Percentiles rank a stretch among this genome's conserved stretches.
phyloP scores from a whole-genome alignment of 2,888 invertebrate species.

The Salpingus planirostris region DNA sequence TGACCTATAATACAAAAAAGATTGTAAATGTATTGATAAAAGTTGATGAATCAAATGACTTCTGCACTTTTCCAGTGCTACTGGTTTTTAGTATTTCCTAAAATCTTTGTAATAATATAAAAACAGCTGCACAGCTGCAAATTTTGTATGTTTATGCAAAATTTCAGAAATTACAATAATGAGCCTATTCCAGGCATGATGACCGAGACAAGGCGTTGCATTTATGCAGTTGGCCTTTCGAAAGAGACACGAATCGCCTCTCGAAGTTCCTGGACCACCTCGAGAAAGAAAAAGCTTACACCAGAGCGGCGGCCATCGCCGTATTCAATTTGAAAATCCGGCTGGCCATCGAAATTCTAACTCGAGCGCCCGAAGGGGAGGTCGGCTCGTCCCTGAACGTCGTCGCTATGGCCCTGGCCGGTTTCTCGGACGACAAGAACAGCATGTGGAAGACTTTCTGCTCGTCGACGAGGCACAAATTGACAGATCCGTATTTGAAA shows the following conservation, averaged over 20 bases:
- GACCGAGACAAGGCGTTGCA: constrained; percentile 73
- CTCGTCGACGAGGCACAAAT: constrained; percentile 59
- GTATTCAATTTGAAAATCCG: constrained; percentile 82
- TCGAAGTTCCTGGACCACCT: constrained; percentile 56
- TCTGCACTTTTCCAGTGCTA: no score
- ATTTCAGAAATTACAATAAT: no score
- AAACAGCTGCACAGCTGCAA: no score
- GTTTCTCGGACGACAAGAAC: constrained; percentile 78
- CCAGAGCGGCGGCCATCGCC: constrained; percentile 84
- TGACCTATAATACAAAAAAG: no score
- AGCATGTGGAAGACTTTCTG: constrained; percentile 74
- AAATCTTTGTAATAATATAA: no score
- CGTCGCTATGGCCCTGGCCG: constrained; percentile 73
- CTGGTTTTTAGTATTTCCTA: no score
- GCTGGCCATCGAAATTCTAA: constrained; percentile 77
- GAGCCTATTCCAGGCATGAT: constrained; percentile 50
- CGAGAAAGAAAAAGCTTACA: constrained; percentile 63
- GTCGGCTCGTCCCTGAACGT: constrained; percentile 45
- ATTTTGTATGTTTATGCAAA: no score
- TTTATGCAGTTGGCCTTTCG: constrained; percentile 85
- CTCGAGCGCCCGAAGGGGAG: constrained; percentile 51
- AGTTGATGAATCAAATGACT: no score
- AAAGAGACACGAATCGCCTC: constrained; percentile 54
- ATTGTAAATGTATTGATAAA: no score
- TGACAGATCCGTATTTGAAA: constrained; percentile 84